A percentile compares a stretch with the other conserved stretches of the same genome.
phyloP scores from a whole-genome alignment of 2,113 vertebrate genomes.

The Cichladusa arquata region DNA sequence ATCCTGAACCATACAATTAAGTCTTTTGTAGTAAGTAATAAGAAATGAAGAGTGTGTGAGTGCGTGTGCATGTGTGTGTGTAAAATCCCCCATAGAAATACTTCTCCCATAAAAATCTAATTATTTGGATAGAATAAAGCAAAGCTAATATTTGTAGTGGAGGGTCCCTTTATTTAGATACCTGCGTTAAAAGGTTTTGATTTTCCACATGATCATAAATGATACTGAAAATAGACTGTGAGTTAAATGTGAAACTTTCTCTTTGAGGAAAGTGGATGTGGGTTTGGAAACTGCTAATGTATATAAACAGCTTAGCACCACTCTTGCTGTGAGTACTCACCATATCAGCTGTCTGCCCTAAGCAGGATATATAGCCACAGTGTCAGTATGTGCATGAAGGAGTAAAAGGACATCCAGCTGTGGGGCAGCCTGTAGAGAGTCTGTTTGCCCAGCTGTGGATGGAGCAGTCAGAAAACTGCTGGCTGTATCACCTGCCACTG shows the following conservation, averaged over 20 bases:
- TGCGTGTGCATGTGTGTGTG: not conserved
- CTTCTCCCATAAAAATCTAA: not conserved
- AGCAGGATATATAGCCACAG: not conserved
- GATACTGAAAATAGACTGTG: not conserved
- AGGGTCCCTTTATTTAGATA: not conserved
- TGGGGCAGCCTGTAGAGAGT: not conserved
- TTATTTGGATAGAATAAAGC: not conserved
- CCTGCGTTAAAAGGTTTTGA: not conserved
- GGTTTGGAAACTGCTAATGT: not conserved
- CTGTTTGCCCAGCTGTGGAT: not conserved
- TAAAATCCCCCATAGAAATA: not conserved
- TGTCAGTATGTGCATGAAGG: not conserved
- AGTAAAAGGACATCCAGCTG: not conserved
- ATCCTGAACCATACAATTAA: not conserved
- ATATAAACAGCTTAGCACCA: not conserved
- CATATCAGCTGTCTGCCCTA: not conserved
- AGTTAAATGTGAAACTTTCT: not conserved
- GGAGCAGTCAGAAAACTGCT: not conserved
- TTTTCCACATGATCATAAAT: not conserved
- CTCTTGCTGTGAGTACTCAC: not conserved
- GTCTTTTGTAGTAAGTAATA: not conserved
- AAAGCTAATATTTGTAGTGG: not conserved
- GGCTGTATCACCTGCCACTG: not conserved
- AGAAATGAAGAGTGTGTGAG: not conserved
- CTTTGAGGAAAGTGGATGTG: not conserved